A percentile compares a stretch with the other conserved stretches of the same genome.
These are phyloP conservation scores for Dicerorhinus sumatrensis DNA, from an alignment of 2,113 vertebrate species.

Conservation along the genomic window DNA sequence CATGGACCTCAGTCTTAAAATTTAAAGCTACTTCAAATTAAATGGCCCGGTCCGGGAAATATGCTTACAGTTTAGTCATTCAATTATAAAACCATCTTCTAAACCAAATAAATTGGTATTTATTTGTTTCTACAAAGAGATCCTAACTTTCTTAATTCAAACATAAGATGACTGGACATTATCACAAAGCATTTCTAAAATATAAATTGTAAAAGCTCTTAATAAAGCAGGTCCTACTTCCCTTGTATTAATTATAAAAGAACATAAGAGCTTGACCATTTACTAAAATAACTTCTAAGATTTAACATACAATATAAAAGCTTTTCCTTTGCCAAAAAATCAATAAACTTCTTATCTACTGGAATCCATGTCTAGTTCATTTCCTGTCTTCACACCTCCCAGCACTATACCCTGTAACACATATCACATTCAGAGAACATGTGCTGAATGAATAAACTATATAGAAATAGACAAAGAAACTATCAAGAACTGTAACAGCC, in stretches of 20 bases:
- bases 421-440: not conserved
- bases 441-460: not conserved
- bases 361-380: not conserved
- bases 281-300: slow-evolving; percentile 54
- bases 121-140: not conserved
- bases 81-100: not conserved
- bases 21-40: slow-evolving; percentile 28
- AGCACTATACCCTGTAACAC: not conserved
- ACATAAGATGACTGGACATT: slow-evolving; percentile 1
- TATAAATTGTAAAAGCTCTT: not conserved
- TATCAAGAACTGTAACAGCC: not conserved
- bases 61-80: not conserved
- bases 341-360: not conserved
- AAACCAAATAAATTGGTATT: not conserved
- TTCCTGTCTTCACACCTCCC: not conserved
- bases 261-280: not conserved
- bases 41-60: not conserved
- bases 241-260: not conserved
- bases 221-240: not conserved
- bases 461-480: not conserved
- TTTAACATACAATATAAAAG: not conserved
- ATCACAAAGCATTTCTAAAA: slow-evolving; percentile 27
- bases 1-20: not conserved
- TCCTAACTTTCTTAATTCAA: slow-evolving; percentile 23
- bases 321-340: not conserved